Conservation (phyloP, 1,140 invertebrate species). For the Myzus persicae region DNA sequence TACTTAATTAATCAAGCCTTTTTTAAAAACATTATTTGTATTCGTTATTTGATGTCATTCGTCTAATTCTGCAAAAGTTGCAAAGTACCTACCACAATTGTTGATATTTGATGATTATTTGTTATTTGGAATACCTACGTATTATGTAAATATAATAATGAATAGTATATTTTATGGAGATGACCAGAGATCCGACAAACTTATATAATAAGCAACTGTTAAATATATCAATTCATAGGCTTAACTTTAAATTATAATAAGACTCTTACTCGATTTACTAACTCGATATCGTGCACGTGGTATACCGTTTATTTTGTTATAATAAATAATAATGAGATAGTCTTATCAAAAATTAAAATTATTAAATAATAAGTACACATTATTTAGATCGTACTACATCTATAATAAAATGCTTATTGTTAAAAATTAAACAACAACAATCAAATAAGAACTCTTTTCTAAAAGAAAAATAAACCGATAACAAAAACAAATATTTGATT, state of each 20-base stretch:
- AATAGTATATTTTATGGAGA: neutral
- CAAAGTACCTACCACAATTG: neutral
- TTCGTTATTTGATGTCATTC: neutral
- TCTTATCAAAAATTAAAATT: neutral
- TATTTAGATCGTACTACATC: neutral
- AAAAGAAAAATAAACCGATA: neutral
- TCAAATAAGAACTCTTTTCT: neutral
- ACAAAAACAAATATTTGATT: neutral
- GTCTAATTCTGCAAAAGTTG: neutral
- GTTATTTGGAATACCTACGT: neutral
- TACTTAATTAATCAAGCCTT: neutral
- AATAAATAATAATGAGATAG: neutral
- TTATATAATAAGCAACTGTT: neutral
- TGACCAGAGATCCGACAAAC: neutral
- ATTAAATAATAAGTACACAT: neutral
- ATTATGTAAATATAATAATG: neutral
- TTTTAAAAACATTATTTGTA: neutral
- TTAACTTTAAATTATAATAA: too few relatives aligned
- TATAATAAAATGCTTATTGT: constrained; percentile 1
- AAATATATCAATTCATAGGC: neutral
- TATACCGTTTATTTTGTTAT: neutral
- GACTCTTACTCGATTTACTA: neutral
- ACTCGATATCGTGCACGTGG: neutral
- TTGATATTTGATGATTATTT: neutral
- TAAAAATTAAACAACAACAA: neutral